Evolutionary conservation across 23 tunicate species (phyloP), one percentile per base, ranked within the genome.

Genomic region (Ascidia mentula): DNA sequence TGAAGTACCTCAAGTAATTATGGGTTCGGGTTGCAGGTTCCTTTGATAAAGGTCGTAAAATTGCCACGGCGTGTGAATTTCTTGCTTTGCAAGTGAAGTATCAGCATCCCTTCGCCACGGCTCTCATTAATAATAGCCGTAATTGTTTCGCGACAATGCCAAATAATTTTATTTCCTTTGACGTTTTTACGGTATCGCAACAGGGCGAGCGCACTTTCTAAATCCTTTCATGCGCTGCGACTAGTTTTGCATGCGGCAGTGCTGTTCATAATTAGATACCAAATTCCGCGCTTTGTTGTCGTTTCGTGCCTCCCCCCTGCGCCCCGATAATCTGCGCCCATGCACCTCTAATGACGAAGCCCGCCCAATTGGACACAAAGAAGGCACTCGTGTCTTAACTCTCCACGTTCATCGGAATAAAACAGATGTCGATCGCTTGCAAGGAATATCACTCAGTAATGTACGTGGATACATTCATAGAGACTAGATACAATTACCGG

Each of bases 81-180:
- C 65, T 53, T 28, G 65, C 65, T 53, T 53, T 28, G 12, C 65
- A 28, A 6, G 4, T 9, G 65, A 6, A 6, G 2, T 20, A 53
- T 3, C 65, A 53, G 65, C 22, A 53, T 1, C 22, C 13, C 12
- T 53, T 53, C 65, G 65, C 65, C 65, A 53, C 24, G 65, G 28
- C 65, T 53, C 28, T 53, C 65, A 53, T 53, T 53, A 53, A 53
- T 53, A 53, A 53, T 53, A 26, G 65, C 65, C 65, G 28, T 53
- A 20, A 53, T 53, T 53, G 65, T 53, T 53, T 53, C 65, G 65
- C 65, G 28, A 53, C 65, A 53, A 53, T 53, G 65, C 28, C 22
- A 53, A 53, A 53, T 53, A 53, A 53, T 53, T 53, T 53, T 53
- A 53, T 53, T 53, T 53, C 65, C 65, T 53, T 53, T 53, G 65